phyloP scores from a whole-genome alignment of 2,797 vertebrate genomes.

The Notolabrus celidotus region DNA sequence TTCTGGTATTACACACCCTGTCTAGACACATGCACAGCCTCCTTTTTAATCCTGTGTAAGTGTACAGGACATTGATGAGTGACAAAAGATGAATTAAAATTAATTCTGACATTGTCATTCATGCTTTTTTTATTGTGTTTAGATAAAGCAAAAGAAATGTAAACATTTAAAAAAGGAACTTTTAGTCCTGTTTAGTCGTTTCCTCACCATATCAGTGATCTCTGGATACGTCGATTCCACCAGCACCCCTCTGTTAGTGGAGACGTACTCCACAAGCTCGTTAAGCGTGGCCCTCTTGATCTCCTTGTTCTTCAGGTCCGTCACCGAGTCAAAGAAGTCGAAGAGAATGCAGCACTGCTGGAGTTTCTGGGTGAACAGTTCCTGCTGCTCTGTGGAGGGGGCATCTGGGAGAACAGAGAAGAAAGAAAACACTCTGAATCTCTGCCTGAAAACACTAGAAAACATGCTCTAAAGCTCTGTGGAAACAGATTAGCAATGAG shows the following conservation, averaged over 20 bases:
- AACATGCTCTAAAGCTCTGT: background rate
- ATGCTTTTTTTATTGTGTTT: no score
- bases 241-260: conserved; percentile 96
- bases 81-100: background rate
- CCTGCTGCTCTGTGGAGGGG: conserved; percentile 93
- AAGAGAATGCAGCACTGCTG: conserved; percentile 97
- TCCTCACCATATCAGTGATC: conserved; percentile 96
- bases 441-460: background rate
- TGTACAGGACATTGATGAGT: conserved; percentile 32
- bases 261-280: conserved; percentile 97
- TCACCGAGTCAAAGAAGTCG: conserved; percentile 96
- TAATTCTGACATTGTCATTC: no score
- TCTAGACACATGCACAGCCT: conserved; percentile 51
- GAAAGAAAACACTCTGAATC: conserved; percentile 39
- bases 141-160: no score
- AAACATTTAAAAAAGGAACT: no score
- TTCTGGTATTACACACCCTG: conserved; percentile 40
- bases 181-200: no score
- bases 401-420: conserved; percentile 87
- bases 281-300: conserved; percentile 96
- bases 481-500: conserved; percentile 13
- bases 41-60: conserved; percentile 48
- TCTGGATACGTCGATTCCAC: conserved; percentile 95
- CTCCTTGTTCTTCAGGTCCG: conserved; percentile 98
- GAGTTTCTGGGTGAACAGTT: conserved; percentile 96